phyloP scores from a whole-genome alignment of 2,888 invertebrate species.

The Lamellibrachia satsuma region DNA sequence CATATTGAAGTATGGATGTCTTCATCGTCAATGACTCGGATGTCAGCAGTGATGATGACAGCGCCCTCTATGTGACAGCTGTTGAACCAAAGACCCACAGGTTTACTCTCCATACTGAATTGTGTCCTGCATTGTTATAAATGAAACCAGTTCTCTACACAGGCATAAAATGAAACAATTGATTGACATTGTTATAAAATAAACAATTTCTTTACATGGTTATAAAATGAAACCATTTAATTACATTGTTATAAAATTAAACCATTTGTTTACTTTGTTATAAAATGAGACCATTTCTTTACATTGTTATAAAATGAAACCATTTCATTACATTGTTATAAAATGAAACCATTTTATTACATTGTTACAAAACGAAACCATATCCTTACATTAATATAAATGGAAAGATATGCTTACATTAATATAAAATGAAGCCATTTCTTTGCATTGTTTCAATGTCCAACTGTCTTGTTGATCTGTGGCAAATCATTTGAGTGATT shows the following conservation, averaged over 20 bases:
- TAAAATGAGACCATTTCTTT: background rate
- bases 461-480: too few species aligned
- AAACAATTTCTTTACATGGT: background rate
- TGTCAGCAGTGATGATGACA: constrained; percentile 22
- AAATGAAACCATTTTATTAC: background rate
- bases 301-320: background rate
- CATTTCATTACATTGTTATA: too few species aligned
- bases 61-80: background rate
- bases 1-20: constrained; percentile 23
- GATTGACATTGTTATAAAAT: background rate
- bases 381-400: background rate
- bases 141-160: background rate
- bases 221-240: background rate
- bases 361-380: background rate
- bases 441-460: too few species aligned
- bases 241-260: background rate
- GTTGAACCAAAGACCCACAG: background rate
- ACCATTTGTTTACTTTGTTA: background rate
- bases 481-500: too few species aligned
- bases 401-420: too few species aligned
- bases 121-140: background rate
- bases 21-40: constrained; percentile 26
- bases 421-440: too few species aligned
- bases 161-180: background rate
- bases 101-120: background rate